phyloP scores from a whole-genome alignment of 2,113 vertebrate species.

The Oriolus oriolus region DNA sequence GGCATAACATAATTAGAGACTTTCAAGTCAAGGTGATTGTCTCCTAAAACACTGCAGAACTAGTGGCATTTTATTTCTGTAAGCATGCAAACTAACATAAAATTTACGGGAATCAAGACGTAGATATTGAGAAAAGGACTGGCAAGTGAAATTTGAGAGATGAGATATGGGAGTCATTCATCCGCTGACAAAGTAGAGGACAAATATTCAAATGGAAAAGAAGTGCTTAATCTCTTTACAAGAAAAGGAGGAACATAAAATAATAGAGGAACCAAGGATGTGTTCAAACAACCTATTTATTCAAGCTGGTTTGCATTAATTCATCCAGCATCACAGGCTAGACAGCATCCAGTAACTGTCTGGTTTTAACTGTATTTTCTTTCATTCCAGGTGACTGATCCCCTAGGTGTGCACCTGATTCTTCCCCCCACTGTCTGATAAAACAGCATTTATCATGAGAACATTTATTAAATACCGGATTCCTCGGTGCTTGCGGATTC shows the following conservation, averaged over 20 bases:
- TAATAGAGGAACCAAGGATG: background rate
- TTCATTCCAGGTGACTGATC: slow-evolving; percentile 9
- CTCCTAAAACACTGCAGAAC: background rate
- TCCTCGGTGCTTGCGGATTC: background rate
- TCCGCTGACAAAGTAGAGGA: background rate
- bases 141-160: background rate
- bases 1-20: background rate
- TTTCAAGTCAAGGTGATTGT: background rate
- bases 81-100: background rate
- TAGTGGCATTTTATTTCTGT: background rate
- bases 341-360: background rate
- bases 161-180: background rate
- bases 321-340: background rate
- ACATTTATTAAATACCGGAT: background rate
- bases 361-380: background rate
- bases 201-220: background rate
- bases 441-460: slow-evolving; percentile 11
- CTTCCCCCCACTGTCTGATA: background rate
- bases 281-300: background rate
- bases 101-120: background rate
- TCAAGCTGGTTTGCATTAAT: background rate
- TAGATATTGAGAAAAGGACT: background rate
- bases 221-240: background rate
- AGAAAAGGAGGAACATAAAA: background rate
- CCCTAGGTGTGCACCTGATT: background rate